Conservation (phyloP, 2,113 vertebrate genomes). For the Rhizomys pruinosus region DNA sequence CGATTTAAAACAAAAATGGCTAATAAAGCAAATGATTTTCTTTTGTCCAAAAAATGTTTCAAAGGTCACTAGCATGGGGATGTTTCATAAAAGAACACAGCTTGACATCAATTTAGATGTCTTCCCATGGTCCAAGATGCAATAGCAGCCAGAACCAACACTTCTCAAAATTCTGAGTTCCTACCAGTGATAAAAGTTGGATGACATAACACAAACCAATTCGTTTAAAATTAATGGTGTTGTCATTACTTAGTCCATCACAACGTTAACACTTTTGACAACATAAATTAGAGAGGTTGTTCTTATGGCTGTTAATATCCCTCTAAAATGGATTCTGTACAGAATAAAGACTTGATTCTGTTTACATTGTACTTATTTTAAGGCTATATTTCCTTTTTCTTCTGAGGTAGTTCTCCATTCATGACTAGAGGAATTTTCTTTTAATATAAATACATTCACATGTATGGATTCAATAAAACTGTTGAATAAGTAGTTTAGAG, state of each 20-base stretch:
- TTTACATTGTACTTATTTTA: not conserved
- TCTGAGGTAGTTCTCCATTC: not conserved
- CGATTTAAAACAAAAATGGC: not conserved
- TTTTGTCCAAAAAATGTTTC: not conserved
- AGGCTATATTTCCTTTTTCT: not conserved
- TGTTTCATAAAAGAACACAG: not conserved
- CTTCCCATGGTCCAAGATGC: not conserved
- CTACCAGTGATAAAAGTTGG: not conserved
- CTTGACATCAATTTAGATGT: not conserved
- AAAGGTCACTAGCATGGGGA: rapidly evolving
- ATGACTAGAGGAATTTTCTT: not conserved
- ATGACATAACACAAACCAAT: not conserved
- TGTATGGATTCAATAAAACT: not conserved
- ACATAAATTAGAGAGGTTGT: too few species aligned
- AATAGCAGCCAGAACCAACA: not conserved
- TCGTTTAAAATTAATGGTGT: not conserved
- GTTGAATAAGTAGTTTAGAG: not conserved
- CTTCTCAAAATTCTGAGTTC: not conserved
- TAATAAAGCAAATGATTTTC: not conserved
- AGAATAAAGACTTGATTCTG: not conserved
- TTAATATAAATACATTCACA: not conserved
- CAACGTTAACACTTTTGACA: not conserved
- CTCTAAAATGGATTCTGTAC: not conserved
- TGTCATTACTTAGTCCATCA: not conserved
- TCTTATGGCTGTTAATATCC: too few species aligned